Evolutionary conservation across 64 coral and sea anemone genomes (phyloP).

Genomic region (Actinia tenebrosa): DNA sequence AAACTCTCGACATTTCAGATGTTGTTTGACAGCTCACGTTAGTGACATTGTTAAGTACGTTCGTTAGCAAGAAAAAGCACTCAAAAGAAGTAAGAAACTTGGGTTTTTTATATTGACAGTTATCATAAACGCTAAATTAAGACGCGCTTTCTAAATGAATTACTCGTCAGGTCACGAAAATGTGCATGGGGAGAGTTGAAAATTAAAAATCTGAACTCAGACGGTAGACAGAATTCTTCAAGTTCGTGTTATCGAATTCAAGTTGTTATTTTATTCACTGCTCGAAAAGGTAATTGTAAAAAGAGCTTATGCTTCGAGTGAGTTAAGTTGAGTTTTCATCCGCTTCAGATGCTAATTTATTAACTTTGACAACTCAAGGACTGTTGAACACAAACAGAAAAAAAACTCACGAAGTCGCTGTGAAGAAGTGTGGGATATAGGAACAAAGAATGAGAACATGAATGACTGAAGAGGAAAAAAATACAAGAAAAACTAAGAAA

Average conservation of each 20-base stretch:
- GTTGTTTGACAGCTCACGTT: neutral
- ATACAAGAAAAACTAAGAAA: too few species aligned
- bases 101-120: neutral
- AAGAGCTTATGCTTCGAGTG: neutral
- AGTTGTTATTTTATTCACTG: neutral
- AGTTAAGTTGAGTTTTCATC: neutral
- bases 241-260: too few species aligned
- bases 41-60: neutral
- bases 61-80: slow-evolving; percentile 4
- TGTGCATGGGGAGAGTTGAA: neutral
- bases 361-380: neutral
- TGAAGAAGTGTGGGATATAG: too few species aligned
- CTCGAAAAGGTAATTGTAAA: neutral
- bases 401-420: too few species aligned
- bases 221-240: too few species aligned
- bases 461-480: neutral
- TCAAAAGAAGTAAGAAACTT: neutral
- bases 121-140: neutral
- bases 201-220: neutral
- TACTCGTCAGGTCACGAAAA: neutral
- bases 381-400: neutral
- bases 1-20: neutral
- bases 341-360: neutral
- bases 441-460: too few species aligned
- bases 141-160: neutral